Evolutionary conservation across 2,113 vertebrate genomes (phyloP).

Genomic region (Cyanoderma ruficeps): DNA sequence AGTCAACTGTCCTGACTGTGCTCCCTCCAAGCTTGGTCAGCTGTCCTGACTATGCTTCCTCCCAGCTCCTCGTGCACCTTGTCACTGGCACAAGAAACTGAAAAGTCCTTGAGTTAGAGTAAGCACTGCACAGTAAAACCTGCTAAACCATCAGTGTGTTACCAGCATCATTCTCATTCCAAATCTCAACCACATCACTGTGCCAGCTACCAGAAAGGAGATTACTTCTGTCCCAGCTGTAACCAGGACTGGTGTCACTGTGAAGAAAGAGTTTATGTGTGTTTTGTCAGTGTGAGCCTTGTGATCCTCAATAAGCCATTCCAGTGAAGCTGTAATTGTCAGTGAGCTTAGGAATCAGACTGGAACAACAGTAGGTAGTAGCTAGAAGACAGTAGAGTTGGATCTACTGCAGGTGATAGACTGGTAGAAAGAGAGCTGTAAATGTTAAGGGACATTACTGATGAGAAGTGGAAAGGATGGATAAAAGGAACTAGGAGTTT

Average conservation of each 20-base stretch:
- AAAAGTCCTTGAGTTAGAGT: background rate
- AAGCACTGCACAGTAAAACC: background rate
- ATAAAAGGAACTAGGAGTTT: constrained; percentile 5
- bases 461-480: background rate
- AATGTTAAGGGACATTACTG: background rate
- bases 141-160: background rate
- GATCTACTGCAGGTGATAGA: background rate
- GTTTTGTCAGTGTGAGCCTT: background rate
- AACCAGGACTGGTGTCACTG: background rate
- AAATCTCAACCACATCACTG: background rate
- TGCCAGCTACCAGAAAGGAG: background rate
- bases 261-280: background rate
- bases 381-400: background rate
- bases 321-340: background rate
- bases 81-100: background rate
- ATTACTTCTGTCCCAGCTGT: background rate
- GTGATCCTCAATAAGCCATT: background rate
- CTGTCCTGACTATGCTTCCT: background rate
- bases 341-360: background rate
- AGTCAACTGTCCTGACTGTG: background rate
- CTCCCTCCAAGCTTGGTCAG: background rate
- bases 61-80: background rate
- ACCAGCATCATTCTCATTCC: background rate
- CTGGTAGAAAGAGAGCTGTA: background rate
- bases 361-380: background rate